Base-by-base conservation (phyloP, 2,888 invertebrate species). In the Nebria salina region DNA sequence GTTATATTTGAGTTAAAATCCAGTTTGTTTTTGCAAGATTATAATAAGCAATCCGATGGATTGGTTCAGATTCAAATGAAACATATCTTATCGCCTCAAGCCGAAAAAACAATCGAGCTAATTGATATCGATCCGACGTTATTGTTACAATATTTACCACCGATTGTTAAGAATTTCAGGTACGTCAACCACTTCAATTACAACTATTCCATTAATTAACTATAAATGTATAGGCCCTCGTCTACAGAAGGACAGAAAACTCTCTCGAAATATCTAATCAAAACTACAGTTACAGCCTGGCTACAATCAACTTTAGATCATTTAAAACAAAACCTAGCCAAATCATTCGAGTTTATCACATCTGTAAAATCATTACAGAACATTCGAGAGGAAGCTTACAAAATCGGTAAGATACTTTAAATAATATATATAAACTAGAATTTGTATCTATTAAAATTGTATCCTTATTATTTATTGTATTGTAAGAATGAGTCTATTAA, bases 301-400 rank as follows among this genome's bases (percentile, higher is more conserved):
- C 89, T 95, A 11, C 85, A 89, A 0, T 92, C 92, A 89, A 93
- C 94, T 13, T 85, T 87, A 43, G 89, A 92, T 83, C 89, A 90
- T 1, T 91, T 92, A 82, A 90, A 91, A 26, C 88, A 88, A 0
- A 91, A 92, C 15, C 90, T 93, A 68, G 90, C 93, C 0, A 91
- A 91, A 83, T 89, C 91, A 0, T 88, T 95, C 8, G 90, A 93
- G 82, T 90, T 94, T 76, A 91, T 95, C 3, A 92, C 93, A 2
- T 93, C 93, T 75, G 91, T 95, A 77, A 94, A 93, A 87, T 93
- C 93, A 0, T 89, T 96, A 82, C 93, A 95, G 84, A 93, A 93
- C 81, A 93, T 95, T 77, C 90, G 95, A 76, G 93, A 93, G 84
- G 93, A 94, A 84, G 93, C 94, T 0, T 90, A 92, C 76, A 91